Conservation (phyloP, 2,888 invertebrate species). For the Vannuccia rotundouncinata region DNA sequence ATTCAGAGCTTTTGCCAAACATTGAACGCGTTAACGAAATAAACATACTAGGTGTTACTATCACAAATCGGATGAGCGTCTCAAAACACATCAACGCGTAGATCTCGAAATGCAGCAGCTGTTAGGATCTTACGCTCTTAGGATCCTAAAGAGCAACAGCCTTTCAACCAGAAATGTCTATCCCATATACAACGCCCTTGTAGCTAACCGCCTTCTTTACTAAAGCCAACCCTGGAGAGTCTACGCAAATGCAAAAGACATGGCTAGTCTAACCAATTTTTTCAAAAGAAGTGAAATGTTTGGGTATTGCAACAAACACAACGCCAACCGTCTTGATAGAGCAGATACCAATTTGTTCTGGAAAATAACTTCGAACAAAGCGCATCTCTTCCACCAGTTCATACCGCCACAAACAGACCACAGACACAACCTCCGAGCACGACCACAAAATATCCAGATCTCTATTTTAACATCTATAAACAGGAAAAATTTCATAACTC, state of each 20-base stretch:
- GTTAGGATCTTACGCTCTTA: neutral
- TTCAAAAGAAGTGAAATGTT: constrained; percentile 11
- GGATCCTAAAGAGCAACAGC: constrained; percentile 16
- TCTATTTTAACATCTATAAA: neutral
- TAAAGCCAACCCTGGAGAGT: neutral
- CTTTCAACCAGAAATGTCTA: neutral
- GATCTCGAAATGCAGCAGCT: constrained; percentile 3
- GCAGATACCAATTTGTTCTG: neutral
- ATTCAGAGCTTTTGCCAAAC: neutral
- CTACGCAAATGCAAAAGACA: constrained; percentile 2
- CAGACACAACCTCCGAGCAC: neutral
- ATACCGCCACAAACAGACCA: constrained; percentile 4
- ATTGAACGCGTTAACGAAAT: neutral
- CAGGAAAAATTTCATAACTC: constrained; percentile 8
- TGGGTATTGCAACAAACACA: neutral
- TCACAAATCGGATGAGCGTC: neutral
- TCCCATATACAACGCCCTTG: neutral
- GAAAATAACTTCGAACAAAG: constrained; percentile 15
- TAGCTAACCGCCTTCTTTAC: neutral
- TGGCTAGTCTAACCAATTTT: constrained; percentile 12
- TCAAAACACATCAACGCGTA: constrained; percentile 17
- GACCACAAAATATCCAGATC: constrained; percentile 9
- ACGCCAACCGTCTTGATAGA: constrained; percentile 12
- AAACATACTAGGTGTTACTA: neutral
- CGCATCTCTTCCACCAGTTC: constrained; percentile 2